Evolutionary conservation across 30 jellyfish, hydroid and myxozoan species (phyloP), one percentile per base, ranked within the genome.

Genomic region (Chironex yamaguchii): DNA sequence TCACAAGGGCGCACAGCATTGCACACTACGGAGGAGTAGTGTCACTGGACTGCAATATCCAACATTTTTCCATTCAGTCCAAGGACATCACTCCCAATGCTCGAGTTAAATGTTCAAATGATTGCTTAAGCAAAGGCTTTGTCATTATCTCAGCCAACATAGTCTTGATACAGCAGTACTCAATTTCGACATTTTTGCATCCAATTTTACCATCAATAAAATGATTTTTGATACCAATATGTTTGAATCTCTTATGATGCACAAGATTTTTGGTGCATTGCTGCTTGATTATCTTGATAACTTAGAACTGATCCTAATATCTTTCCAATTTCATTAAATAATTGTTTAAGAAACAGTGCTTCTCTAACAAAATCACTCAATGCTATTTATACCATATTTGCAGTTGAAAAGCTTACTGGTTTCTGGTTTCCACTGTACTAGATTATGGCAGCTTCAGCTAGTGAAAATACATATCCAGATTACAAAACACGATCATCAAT

Each of bases 91-190:
- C n/a, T n/a, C n/a, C n/a, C n/a, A n/a, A n/a, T n/a, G n/a, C n/a
- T n/a, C n/a, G n/a, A n/a, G n/a, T n/a, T n/a, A n/a, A n/a, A n/a
- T n/a, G n/a, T n/a, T n/a, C n/a, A n/a, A n/a, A n/a, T n/a, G n/a
- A n/a, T n/a, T n/a, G n/a, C n/a, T n/a, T n/a, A n/a, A n/a, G n/a
- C n/a, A n/a, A n/a, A n/a, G 80, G 86, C 76, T 72, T 72, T 21
- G 86, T 72, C 49, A 72, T 21, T 48, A 36, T 21, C 36, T 72
- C 86, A 34, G 86, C 86, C n/a, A 36, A 4, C 86, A 72, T 72
- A 6, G 23, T 27, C 73, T 72, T 36, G 9, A 73, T 29, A 11
- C 21, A 49, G 30, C 86, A 72, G 14, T 72, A 72, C 31, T 72
- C 35, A n/a, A 72, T 3, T 20, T 21, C 49, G 30, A 72, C 23